These are phyloP conservation scores for Acheta domesticus DNA, from an alignment of 2,888 invertebrate genomes.

Conservation along the genomic window DNA sequence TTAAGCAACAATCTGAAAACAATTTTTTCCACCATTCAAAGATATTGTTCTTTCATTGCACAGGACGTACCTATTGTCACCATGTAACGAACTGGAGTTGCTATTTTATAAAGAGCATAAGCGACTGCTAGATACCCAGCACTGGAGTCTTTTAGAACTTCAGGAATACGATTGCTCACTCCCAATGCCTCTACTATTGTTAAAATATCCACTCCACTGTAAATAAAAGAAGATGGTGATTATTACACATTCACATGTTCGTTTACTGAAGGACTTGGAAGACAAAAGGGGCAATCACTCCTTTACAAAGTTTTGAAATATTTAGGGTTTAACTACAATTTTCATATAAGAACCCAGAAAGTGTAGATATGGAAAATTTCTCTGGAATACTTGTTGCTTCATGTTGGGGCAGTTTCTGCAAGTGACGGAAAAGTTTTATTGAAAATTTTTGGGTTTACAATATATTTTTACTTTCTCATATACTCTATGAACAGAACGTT, in stretches of 20 bases:
- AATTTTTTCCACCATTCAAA: not conserved
- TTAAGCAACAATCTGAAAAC: not conserved
- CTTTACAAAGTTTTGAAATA: no score
- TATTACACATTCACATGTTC: not conserved
- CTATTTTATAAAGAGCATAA: slow-evolving; percentile 89
- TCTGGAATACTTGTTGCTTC: no score
- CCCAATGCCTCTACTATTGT: slow-evolving; percentile 71
- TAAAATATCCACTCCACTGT: slow-evolving; percentile 88
- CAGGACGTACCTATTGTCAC: slow-evolving; percentile 74
- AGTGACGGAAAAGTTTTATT: no score
- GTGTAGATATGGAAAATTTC: no score
- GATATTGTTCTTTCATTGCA: not conserved
- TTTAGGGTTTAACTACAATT: no score
- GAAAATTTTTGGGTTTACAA: no score
- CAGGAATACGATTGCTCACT: slow-evolving; percentile 72
- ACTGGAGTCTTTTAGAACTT: slow-evolving; percentile 70
- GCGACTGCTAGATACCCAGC: slow-evolving; percentile 88
- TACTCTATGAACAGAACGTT: no score
- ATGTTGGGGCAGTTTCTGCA: no score
- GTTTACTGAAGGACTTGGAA: not conserved
- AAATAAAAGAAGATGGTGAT: slow-evolving; percentile 42
- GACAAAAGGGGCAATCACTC: no score
- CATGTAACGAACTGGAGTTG: slow-evolving; percentile 87
- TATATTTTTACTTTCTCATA: no score
- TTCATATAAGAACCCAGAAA: no score